Percentiles rank a stretch among this genome's conserved stretches.
Conservation (phyloP, 2,888 invertebrate species). For the Leucophenga maculata region DNA sequence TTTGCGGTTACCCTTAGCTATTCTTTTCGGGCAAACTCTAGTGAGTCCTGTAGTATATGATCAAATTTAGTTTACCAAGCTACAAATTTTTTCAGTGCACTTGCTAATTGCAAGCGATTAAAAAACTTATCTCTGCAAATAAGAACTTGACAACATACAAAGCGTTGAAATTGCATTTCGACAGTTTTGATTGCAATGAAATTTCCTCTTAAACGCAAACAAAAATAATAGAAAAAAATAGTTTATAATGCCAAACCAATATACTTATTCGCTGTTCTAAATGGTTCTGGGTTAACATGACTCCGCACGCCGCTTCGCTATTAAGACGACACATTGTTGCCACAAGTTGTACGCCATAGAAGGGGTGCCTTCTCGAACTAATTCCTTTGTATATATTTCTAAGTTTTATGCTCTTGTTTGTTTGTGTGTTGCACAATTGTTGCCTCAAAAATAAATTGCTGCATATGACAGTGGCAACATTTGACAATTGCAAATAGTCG, state of each 20-base stretch:
- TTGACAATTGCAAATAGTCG: conserved; percentile 63
- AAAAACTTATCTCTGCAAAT: conserved; percentile 5
- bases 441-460: conserved; percentile 57
- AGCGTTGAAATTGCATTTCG: conserved; percentile 17
- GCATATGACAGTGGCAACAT: conserved; percentile 58
- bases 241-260: too few relatives aligned
- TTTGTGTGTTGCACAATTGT: conserved; percentile 11
- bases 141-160: conserved; percentile 16
- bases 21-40: too few relatives aligned
- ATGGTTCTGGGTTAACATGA: too few relatives aligned
- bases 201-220: too few relatives aligned
- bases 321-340: background rate
- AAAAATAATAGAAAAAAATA: too few relatives aligned
- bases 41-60: too few relatives aligned
- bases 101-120: conserved; percentile 8
- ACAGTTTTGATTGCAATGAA: conserved; percentile 2
- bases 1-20: too few relatives aligned
- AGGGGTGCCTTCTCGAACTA: background rate
- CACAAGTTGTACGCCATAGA: background rate
- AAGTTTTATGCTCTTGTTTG: background rate
- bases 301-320: background rate
- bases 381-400: background rate
- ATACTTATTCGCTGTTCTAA: too few relatives aligned
- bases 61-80: too few relatives aligned
- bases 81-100: background rate